These are phyloP conservation scores for Rhamphomyia laevipes DNA, from an alignment of 2,888 invertebrate species.

Conservation along the genomic window DNA sequence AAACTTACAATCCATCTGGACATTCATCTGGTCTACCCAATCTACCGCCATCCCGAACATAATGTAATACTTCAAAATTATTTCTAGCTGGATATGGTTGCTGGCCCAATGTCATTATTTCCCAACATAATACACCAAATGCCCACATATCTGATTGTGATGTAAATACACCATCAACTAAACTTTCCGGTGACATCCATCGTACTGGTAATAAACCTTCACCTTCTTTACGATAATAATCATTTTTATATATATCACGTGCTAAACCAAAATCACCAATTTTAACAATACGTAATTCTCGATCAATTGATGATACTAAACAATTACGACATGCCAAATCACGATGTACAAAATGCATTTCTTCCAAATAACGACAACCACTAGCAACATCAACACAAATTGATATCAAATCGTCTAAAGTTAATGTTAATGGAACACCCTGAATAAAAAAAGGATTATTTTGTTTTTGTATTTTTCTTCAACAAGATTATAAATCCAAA, in stretches of 20 bases:
- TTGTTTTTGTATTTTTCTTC: background rate
- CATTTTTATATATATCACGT: conserved; percentile 91
- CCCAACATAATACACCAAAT: conserved; percentile 90
- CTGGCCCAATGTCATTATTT: conserved; percentile 90
- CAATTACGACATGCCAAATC: conserved; percentile 96
- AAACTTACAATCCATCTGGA: conserved; percentile 62
- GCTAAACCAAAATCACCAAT: conserved; percentile 95
- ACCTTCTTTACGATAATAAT: conserved; percentile 93
- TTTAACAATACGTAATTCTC: conserved; percentile 48
- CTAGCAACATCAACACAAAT: conserved; percentile 94
- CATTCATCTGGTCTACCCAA: conserved; percentile 75
- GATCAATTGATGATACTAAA: conserved; percentile 63
- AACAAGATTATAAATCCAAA: background rate
- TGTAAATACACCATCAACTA: conserved; percentile 92
- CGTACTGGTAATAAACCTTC: conserved; percentile 83
- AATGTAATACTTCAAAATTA: conserved; percentile 83
- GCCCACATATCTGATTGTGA: conserved; percentile 97
- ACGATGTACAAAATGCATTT: conserved; percentile 93
- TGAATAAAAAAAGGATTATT: conserved; percentile 23
- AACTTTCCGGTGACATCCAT: conserved; percentile 98
- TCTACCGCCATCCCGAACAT: conserved; percentile 77
- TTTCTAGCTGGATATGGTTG: conserved; percentile 92
- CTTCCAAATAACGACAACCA: conserved; percentile 91
- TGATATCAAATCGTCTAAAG: conserved; percentile 70
- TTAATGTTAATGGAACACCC: conserved; percentile 53